phyloP scores from a whole-genome alignment of 2,888 invertebrate species.

The Oscheius sp. region DNA sequence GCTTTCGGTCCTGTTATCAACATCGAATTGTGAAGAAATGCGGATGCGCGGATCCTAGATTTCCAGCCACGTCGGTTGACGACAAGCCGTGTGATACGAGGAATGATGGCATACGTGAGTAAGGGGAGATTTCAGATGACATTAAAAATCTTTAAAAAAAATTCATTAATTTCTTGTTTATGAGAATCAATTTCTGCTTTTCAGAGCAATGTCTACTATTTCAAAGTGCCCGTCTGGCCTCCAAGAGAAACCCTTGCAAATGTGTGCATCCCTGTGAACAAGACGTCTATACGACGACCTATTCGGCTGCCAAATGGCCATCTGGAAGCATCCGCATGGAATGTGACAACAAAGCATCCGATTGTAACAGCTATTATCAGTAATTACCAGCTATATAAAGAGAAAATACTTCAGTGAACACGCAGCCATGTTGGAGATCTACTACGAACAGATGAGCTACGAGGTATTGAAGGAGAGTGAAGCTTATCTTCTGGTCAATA shows the following conservation, averaged over 20 bases:
- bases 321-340: constrained; percentile 52
- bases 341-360: constrained; percentile 42
- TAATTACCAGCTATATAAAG: background rate
- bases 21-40: constrained; percentile 58
- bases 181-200: constrained; percentile 8
- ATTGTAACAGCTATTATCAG: constrained; percentile 55
- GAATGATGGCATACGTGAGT: constrained; percentile 38
- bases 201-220: constrained; percentile 58
- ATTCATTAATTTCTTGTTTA: too few species aligned
- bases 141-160: too few species aligned
- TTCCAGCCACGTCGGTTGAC: constrained; percentile 51
- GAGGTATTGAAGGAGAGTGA: constrained; percentile 65
- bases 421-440: constrained; percentile 68
- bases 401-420: constrained; percentile 50
- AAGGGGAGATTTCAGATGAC: too few species aligned
- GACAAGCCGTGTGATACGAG: constrained; percentile 39
- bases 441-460: constrained; percentile 70
- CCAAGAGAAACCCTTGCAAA: constrained; percentile 36
- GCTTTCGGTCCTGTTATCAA: constrained; percentile 68
- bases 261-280: constrained; percentile 61
- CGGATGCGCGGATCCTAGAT: constrained; percentile 68
- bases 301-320: constrained; percentile 65
- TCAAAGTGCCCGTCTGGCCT: constrained; percentile 39
- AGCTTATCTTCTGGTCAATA: constrained; percentile 65
- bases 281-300: constrained; percentile 66